Base-by-base conservation (phyloP, 2,888 invertebrate species). In the Geotrupes spiniger region DNA sequence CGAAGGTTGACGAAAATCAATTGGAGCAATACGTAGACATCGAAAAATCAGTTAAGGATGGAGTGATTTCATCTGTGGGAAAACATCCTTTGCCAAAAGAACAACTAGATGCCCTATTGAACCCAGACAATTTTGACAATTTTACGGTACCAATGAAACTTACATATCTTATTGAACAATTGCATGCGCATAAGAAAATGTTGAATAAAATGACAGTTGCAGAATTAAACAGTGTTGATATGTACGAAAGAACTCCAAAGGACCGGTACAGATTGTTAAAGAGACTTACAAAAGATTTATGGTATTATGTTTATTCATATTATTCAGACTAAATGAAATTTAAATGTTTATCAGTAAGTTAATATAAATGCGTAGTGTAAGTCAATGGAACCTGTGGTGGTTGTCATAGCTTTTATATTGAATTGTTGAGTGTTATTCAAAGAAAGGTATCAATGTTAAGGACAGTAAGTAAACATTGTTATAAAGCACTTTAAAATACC, bases 101-200 rank as follows among this genome's bases (percentile, higher is more conserved):
- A 4, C 67, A 71, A 53, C 63, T 62, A 46, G 51, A 54, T 27
- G 54, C 49, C 42, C 43, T 72, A 16, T 50, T 72, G 21, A 61
- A 59, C 25, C 54, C 68, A 9, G 61, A 65, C 36, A 72, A 72
- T 56, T 68, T 70, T 47, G 65, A 68, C 31, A 69, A 69, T 55
- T 53, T 71, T 36, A 64, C 65, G 6, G 46, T 68, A n/a, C 60
- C 61, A 26, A 63, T 65, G 41, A 60, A 71, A 51, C 61, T 68
- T 49, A 55, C 58, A 16, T 65, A 70, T n/a, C 47, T 72, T 21
- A 57, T 59, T 28, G 59, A 60, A 9, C 63, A 66, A 42, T 51
- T 68, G 2, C 49, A 63, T 15, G 57, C 63, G 29, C 61, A 69
- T 33, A 65, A 50, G 27, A 10, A 33, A n/a, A 67, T 51, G 27